Base-by-base conservation (phyloP, 2,888 invertebrate genomes). In the Phengaris arion region DNA sequence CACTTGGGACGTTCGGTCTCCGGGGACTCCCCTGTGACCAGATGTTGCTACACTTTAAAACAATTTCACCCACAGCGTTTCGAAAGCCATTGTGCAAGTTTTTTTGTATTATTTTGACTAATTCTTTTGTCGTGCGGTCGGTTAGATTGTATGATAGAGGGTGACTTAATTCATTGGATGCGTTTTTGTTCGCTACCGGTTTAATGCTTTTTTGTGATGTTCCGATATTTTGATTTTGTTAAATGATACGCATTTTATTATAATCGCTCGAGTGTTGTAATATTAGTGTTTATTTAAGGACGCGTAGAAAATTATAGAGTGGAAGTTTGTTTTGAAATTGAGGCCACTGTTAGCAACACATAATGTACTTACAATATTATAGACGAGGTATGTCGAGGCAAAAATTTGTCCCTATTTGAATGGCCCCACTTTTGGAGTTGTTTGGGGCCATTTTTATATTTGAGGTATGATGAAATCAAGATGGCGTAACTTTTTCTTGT, bases 31-130 rank as follows among this genome's bases (percentile, higher is more conserved):
- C 91, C 91, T 89, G 83, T 86, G 88, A 89, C 88, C 93, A 93
- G 93, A 93, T 93, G 93, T 92, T 93, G 92, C 92, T 88, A 92
- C 92, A 92, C 87, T 92, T 90, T 92, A 88, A 90, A 91, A 92
- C 92, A 92, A 92, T 90, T 92, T 93, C 91, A 88, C 91, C 91
- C 89, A 92, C 91, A 88, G 88, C 87, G 87, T 86, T 90, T 85
- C 83, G 83, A 87, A 89, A 85, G 89, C 87, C 85, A 92, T 93
- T 92, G 92, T 93, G 86, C 85, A 86, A 87, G 83, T 83, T 85
- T 87, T 80, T 88, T 90, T 89, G 87, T 89, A 88, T 85, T 89
- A 89, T 92, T 91, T 91, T 86, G 87, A 88, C 90, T 91, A 92
- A 91, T 92, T 92, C 92, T 85, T 91, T 93, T 91, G 90, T 90